A percentile compares a stretch with the other conserved stretches of the same genome.
Evolutionary conservation across 2,797 vertebrate genomes (phyloP).

Genomic region (Mormyrops boulengeri): DNA sequence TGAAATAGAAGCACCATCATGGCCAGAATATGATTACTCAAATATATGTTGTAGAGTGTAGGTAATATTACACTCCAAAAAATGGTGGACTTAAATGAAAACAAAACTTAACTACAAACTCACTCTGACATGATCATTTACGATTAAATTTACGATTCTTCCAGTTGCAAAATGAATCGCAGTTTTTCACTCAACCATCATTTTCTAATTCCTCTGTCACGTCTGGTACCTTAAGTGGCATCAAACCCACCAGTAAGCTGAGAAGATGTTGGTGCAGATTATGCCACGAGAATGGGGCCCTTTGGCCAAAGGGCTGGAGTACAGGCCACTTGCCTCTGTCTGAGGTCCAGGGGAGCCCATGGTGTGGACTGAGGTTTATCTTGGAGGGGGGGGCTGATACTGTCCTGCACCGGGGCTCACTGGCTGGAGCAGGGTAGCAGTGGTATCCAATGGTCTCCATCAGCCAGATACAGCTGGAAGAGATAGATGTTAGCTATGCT

Average conservation of each 20-base stretch:
- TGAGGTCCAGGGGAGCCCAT: background rate
- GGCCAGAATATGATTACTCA: background rate
- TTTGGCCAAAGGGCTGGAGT: background rate
- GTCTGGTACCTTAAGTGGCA: background rate
- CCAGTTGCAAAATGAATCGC: background rate
- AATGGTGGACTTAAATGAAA: background rate
- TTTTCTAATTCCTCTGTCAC: background rate
- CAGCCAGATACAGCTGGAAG: background rate
- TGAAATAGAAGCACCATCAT: background rate
- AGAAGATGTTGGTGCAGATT: background rate
- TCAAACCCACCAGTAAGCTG: background rate
- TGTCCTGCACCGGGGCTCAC: background rate
- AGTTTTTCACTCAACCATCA: background rate
- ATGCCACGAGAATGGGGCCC: background rate
- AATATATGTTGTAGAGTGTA: background rate
- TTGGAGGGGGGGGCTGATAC: background rate
- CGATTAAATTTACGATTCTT: background rate
- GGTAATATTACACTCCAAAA: background rate
- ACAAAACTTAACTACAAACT: background rate
- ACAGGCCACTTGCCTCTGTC: background rate
- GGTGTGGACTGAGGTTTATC: background rate
- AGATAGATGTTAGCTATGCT: background rate
- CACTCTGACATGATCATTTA: background rate
- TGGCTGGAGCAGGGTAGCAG: background rate
- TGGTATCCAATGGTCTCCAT: background rate